These are phyloP conservation scores for Pleuronectes platessa DNA, from an alignment of 2,113 vertebrate genomes.

Conservation along the genomic window DNA sequence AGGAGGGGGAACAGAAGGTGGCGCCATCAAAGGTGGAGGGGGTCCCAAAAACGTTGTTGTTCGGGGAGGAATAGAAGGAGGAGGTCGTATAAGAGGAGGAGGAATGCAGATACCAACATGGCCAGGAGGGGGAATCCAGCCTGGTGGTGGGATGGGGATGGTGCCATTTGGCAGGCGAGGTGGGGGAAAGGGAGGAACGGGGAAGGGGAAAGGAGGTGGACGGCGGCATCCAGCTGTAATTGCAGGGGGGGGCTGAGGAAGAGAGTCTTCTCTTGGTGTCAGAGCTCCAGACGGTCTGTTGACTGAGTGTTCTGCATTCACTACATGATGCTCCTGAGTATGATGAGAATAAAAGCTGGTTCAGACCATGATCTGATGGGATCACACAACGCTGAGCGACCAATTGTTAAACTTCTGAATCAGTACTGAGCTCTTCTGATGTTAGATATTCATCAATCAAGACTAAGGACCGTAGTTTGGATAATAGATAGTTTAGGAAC, in stretches of 20 bases:
- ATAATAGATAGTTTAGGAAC: too few relatives aligned
- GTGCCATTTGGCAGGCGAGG: conserved; percentile 67
- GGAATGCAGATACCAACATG: conserved; percentile 31
- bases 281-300: conserved; percentile 81
- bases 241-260: conserved; percentile 2
- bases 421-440: too few relatives aligned
- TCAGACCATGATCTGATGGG: neutral
- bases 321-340: conserved; percentile 83
- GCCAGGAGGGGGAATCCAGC: conserved; percentile 62
- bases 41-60: conserved; percentile 48
- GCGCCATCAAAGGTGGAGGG: conserved; percentile 56
- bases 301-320: conserved; percentile 84
- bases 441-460: too few relatives aligned
- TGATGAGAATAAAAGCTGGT: conserved; percentile 7
- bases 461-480: too few relatives aligned
- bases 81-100: conserved; percentile 51
- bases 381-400: neutral
- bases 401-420: too few relatives aligned
- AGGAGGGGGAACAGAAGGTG: conserved; percentile 67
- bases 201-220: conserved; percentile 48
- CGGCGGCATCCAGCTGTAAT: conserved; percentile 1
- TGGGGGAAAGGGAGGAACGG: conserved; percentile 55
- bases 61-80: conserved; percentile 49
- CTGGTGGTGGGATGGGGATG: conserved; percentile 74
- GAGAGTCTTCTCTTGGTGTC: conserved; percentile 65